Evolutionary conservation across 92 coral and sea anemone genomes (phyloP).

Genomic region (Porites lobata): DNA sequence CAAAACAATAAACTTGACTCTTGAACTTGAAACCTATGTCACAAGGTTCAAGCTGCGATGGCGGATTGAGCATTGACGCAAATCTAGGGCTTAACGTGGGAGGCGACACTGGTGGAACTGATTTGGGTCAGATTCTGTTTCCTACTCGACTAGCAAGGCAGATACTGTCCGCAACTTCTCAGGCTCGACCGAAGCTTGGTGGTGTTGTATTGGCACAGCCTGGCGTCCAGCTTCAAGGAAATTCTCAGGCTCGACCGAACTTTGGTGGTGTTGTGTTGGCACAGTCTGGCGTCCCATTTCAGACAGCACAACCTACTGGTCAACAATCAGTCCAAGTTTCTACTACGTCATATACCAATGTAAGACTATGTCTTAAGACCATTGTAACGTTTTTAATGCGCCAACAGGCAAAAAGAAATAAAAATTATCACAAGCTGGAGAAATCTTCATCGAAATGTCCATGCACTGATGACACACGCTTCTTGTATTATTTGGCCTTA

Average conservation of each 20-base stretch:
- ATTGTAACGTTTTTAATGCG: no score
- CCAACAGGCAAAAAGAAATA: no score
- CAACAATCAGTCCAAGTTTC: background rate
- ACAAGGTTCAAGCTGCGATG: background rate
- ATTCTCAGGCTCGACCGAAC: no score
- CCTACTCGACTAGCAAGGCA: conserved; percentile 2
- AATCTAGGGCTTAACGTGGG: background rate
- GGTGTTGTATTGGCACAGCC: conserved; percentile 10
- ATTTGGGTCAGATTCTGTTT: conserved; percentile 2
- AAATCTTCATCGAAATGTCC: no score
- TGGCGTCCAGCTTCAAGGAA: background rate
- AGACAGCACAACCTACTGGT: background rate
- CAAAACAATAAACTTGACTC: background rate
- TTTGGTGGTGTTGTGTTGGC: conserved; percentile 13
- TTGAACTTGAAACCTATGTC: background rate
- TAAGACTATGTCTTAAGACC: background rate
- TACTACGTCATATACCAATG: background rate
- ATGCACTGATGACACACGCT: no score
- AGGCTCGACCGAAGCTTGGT: background rate
- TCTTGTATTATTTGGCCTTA: no score
- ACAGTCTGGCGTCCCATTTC: background rate
- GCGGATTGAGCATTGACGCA: background rate
- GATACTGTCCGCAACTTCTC: background rate
- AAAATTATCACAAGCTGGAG: no score
- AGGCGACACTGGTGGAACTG: conserved; percentile 4